phyloP scores from a whole-genome alignment of 2,888 invertebrate species.

The Pseudanteris insignis region DNA sequence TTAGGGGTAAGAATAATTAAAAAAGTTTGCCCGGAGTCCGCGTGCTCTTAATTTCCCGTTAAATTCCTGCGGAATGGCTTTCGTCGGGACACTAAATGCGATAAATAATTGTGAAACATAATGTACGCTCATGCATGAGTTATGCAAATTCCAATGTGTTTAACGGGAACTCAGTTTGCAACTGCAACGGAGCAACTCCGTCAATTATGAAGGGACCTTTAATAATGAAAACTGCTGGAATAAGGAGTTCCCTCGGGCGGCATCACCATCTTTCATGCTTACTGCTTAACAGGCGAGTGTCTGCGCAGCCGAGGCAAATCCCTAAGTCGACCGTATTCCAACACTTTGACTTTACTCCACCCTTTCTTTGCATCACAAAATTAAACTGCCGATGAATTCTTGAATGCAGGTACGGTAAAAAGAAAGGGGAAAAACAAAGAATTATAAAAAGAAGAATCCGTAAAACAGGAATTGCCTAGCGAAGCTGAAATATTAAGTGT shows the following conservation, averaged over 20 bases:
- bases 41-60: no score
- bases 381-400: slow-evolving; percentile 37
- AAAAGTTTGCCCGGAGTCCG: no score
- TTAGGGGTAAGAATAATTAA: no score
- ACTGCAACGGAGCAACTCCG: slow-evolving; percentile 53
- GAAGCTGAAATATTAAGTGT: slow-evolving; percentile 18
- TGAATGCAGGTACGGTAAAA: slow-evolving; percentile 16
- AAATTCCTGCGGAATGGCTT: slow-evolving; percentile 11
- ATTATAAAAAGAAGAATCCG: no score
- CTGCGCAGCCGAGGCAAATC: slow-evolving; percentile 43
- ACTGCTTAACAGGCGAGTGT: slow-evolving; percentile 57
- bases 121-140: slow-evolving; percentile 39
- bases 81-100: slow-evolving; percentile 17
- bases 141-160: slow-evolving; percentile 41
- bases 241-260: slow-evolving; percentile 59
- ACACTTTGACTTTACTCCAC: slow-evolving; percentile 50
- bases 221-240: slow-evolving; percentile 49
- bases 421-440: no score
- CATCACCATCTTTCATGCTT: slow-evolving; percentile 64
- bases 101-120: slow-evolving; percentile 39
- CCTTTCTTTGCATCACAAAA: slow-evolving; percentile 53
- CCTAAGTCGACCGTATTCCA: slow-evolving; percentile 47
- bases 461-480: slow-evolving; percentile 6
- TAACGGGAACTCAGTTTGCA: slow-evolving; percentile 37
- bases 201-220: slow-evolving; percentile 61